Percentiles rank a stretch among this genome's conserved stretches.
phyloP scores from a whole-genome alignment of 2,888 invertebrate genomes.

The Lasioglossum marginatum region DNA sequence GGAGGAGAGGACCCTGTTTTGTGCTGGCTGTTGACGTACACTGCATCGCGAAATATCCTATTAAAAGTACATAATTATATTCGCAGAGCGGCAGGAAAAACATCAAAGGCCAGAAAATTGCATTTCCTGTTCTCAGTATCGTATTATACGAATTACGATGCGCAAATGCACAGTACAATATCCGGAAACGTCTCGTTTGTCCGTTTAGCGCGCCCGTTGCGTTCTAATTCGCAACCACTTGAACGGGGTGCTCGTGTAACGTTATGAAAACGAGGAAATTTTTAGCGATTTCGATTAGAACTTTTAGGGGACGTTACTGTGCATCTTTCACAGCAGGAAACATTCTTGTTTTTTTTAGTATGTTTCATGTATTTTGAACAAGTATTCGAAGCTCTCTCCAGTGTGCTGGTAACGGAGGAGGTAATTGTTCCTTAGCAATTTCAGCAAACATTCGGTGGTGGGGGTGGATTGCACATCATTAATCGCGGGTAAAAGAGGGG shows the following conservation, averaged over 20 bases:
- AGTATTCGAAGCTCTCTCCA: background rate
- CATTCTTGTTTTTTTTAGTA: too few species aligned
- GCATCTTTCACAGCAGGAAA: too few species aligned
- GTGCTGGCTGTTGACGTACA: slow-evolving; percentile 14
- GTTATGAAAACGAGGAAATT: background rate
- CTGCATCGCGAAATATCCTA: background rate
- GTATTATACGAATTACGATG: background rate
- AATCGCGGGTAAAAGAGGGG: background rate
- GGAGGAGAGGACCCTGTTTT: background rate
- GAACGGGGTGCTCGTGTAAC: background rate
- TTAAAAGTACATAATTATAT: slow-evolving; percentile 15
- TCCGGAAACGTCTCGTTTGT: background rate
- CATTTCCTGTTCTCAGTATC: background rate
- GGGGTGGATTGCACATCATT: background rate
- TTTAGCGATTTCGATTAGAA: background rate
- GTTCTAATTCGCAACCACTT: background rate
- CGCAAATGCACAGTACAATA: background rate
- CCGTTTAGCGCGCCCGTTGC: background rate
- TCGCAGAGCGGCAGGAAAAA: background rate
- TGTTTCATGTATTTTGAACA: background rate
- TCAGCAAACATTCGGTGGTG: background rate
- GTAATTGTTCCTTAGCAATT: background rate
- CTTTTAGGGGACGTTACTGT: background rate
- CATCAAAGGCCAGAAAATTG: background rate
- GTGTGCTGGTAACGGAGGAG: background rate